Percentiles rank a stretch among this genome's conserved stretches.
Evolutionary conservation across 2,888 invertebrate genomes (phyloP).

Genomic region (Sympetrum striolatum): DNA sequence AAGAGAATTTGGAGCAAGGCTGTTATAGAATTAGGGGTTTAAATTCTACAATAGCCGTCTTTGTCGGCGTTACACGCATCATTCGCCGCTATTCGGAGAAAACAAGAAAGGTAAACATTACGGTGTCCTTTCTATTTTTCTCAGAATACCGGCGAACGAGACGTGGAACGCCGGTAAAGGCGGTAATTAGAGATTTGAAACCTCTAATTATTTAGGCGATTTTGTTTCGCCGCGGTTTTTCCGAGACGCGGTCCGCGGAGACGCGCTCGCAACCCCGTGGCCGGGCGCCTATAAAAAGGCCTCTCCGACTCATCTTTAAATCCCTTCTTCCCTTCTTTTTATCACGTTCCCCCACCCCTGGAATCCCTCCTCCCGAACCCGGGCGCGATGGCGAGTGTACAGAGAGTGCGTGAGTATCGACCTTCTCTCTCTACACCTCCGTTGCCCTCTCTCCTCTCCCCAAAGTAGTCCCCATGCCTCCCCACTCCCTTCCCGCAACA

Average conservation of each 20-base stretch:
- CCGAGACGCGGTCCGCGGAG: neutral
- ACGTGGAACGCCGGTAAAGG: too few species aligned
- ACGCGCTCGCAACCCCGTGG: neutral
- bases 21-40: too few species aligned
- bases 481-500: neutral
- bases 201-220: neutral
- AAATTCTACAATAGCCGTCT: too few species aligned
- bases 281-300: conserved; percentile 15
- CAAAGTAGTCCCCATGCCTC: neutral
- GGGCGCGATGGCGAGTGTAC: conserved; percentile 25
- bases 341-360: neutral
- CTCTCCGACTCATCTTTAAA: conserved; percentile 25
- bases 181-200: too few species aligned
- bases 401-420: conserved; percentile 2
- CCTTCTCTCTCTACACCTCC: neutral
- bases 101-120: too few species aligned
- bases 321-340: neutral
- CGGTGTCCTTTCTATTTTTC: too few species aligned
- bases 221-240: neutral
- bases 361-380: neutral
- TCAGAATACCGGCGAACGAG: too few species aligned
- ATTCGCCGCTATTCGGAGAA: too few species aligned
- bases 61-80: too few species aligned
- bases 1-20: too few species aligned
- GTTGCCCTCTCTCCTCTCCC: neutral